Conservation (phyloP, 2,888 invertebrate species). For the Brachypalpus laphriformis region DNA sequence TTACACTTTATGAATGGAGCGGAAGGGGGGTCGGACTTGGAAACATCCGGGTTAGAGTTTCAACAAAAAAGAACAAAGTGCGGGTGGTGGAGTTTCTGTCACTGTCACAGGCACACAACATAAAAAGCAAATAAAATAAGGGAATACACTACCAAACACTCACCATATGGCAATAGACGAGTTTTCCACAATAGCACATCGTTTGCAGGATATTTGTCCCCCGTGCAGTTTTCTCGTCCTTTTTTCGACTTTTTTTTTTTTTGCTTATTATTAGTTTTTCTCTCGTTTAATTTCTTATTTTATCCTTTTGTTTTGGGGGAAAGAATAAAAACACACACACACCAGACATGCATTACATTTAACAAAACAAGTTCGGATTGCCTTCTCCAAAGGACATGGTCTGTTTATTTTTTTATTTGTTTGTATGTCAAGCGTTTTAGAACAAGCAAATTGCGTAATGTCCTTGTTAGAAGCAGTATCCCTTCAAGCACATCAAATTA, state of each 20-base stretch:
- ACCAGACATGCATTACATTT: conserved; percentile 67
- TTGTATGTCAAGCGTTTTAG: conserved; percentile 26
- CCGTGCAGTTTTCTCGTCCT: conserved; percentile 10
- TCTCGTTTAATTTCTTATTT: conserved; percentile 9
- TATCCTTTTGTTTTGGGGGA: conserved; percentile 26
- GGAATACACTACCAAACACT: conserved; percentile 59
- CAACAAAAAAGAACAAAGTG: conserved; percentile 18
- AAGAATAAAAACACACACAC: conserved; percentile 26
- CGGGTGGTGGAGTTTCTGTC: conserved; percentile 41
- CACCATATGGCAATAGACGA: conserved; percentile 79
- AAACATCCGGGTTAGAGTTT: not conserved
- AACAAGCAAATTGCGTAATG: conserved; percentile 36
- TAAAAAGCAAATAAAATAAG: conserved; percentile 12
- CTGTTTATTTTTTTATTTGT: conserved; percentile 9
- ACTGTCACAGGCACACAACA: conserved; percentile 37
- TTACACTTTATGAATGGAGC: conserved; percentile 4
- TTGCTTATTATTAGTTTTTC: conserved; percentile 9
- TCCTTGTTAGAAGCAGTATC: conserved; percentile 39
- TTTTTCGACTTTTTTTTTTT: conserved; percentile 11
- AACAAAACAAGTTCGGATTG: conserved; percentile 35
- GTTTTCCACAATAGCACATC: conserved; percentile 78
- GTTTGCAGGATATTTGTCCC: conserved; percentile 66
- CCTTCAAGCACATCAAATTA: conserved; percentile 48
- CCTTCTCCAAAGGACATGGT: conserved; percentile 49
- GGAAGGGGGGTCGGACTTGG: not conserved